Evolutionary conservation across 1,140 invertebrate genomes (phyloP), one percentile per base, ranked within the genome.

Genomic region (Megalopta genalis): DNA sequence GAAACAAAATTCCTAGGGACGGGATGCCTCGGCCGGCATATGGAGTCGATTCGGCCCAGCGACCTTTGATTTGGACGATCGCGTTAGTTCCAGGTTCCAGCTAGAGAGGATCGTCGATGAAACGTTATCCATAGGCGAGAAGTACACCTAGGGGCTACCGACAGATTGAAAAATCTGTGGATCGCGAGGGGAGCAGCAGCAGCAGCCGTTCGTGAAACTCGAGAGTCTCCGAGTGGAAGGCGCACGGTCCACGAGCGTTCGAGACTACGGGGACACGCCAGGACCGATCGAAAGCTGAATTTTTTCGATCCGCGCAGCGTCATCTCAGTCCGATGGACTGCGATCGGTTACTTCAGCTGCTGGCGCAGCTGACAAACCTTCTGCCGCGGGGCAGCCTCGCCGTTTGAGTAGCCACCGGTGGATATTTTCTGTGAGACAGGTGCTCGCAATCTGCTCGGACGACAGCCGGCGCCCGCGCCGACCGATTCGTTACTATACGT

Each of bases 401-500:
- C 62, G 65, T 64, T n/a, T 75, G 57, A 37, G 49, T 74, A 74
- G 70, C 74, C 77, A 63, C 46, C 49, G 37, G 68, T 72, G 49
- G 73, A 80, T 71, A 80, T 60, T 39, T 77, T 67, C 59, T 76
- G 46, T 76, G 52, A 75, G 87, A 87, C 91, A 92, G 90, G 90
- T 92, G 90, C 84, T 77, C 57, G 32, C 72, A 81, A 88, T 69
- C 72, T 71, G 63, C 85, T 83, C 88, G 89, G 77, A 88, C 88
- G 88, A 91, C 90, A 91, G 89, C 88, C 87, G 89, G 88, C 89
- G 79, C 82, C 88, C 90, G 84, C 90, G 84, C 77, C 81, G 82
- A 46, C 42, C 83, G 86, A 80, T 77, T 81, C 86, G 82, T 76
- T 81, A 52, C 70, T 39, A 32, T 32, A 60, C 70, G 16, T 25